Base-by-base conservation (phyloP, 2,113 vertebrate genomes). In the Hymenochirus boettgeri region DNA sequence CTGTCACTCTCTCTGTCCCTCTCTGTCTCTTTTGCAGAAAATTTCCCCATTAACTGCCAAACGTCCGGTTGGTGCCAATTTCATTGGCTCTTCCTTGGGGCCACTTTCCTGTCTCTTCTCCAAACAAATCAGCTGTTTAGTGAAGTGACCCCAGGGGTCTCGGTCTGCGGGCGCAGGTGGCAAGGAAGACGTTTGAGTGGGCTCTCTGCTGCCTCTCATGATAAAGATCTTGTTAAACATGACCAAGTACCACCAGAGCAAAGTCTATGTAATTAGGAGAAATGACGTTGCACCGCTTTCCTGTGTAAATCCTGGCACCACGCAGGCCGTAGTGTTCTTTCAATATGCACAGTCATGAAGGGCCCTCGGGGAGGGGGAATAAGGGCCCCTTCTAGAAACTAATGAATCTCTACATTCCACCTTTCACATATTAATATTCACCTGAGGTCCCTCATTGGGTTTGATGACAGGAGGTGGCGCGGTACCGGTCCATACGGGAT, bases 171-270 rank as follows among this genome's bases (percentile, higher is more conserved):
- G 82, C 81, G 75, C 88, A 91, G 88, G 78, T 91, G 88, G 80
- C 46, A 60, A 35, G 76, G 73, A 72, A 74, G 77, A 76, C 70
- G 80, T 78, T 79, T 70, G 82, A 85, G 86, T 83, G 83, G 74
- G 76, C 84, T 86, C 85, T 87, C 78, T 17, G 60, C 35, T 31
- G 72, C 73, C 77, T 70, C 73, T 76, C 69, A 75, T 70, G 15
- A 79, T 79, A n/a, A 79, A 81, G 79, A 82, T 83, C 83, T 86
- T 89, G 93, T 88, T 90, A 88, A 81, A 80, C 83, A 83, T 85
- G 73, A 80, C 80, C 82, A 76, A 85, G 78, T 67, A 80, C 54
- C 77, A 87, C 88, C 86, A 85, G 77, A 89, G 82, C 72, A 77
- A 81, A 81, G 77, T 77, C 83, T 80, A 72, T 86, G 86, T 88